Percentiles rank a stretch among this genome's conserved stretches.
Conservation (phyloP, 2,113 vertebrate species). For the Antidorcas marsupialis region DNA sequence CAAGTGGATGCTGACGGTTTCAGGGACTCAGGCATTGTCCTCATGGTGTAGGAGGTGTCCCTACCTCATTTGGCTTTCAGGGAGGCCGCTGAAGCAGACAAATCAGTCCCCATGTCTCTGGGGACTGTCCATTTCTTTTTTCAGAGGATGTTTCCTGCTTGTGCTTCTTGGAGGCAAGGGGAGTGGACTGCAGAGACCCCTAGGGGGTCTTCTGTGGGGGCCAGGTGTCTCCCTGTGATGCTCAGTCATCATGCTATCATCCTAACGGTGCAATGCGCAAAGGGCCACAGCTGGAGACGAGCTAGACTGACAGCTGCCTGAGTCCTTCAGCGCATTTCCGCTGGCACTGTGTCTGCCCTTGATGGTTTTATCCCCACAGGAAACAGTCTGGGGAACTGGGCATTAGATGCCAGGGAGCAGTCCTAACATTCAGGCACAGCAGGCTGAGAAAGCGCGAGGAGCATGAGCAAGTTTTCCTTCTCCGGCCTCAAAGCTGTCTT, state of each 20-base stretch:
- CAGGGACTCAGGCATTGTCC: rapidly evolving
- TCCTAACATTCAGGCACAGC: neutral
- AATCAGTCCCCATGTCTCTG: neutral
- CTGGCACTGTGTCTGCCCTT: neutral
- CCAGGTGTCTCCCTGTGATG: neutral
- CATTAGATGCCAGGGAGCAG: neutral
- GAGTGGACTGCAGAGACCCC: neutral
- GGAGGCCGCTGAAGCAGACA: neutral
- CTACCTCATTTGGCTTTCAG: neutral
- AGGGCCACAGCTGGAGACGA: neutral
- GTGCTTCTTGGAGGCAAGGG: neutral
- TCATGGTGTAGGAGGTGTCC: neutral
- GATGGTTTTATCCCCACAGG: neutral
- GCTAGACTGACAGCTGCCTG: neutral
- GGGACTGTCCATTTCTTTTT: neutral
- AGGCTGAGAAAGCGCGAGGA: neutral
- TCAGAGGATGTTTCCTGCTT: neutral
- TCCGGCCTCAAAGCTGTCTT: neutral
- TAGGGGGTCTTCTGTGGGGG: neutral
- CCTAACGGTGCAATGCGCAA: neutral
- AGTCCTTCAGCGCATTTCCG: neutral
- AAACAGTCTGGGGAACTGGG: neutral
- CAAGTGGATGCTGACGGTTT: neutral
- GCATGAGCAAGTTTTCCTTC: neutral
- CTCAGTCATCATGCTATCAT: neutral